phyloP scores from a whole-genome alignment of 2,888 invertebrate genomes.

The Brachypalpus laphriformis region DNA sequence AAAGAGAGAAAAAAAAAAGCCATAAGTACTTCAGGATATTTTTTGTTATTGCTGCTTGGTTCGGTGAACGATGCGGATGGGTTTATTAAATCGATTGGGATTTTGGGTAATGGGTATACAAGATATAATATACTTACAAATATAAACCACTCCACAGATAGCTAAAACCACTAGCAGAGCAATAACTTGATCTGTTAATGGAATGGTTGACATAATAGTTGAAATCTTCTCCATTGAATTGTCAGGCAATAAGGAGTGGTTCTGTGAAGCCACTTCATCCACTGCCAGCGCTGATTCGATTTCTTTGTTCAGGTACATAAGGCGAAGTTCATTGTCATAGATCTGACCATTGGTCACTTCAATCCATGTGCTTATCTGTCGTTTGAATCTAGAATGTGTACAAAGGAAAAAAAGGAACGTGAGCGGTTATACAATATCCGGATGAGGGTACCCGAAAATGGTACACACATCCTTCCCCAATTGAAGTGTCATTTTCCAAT shows the following conservation, averaged over 20 bases:
- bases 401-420: background rate
- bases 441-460: background rate
- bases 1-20: slow-evolving; percentile 16
- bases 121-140: slow-evolving; percentile 84
- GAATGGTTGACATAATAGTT: slow-evolving; percentile 76
- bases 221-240: slow-evolving; percentile 45
- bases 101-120: background rate
- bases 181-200: slow-evolving; percentile 81
- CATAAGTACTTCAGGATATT: background rate
- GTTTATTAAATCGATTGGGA: slow-evolving; percentile 27
- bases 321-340: slow-evolving; percentile 51
- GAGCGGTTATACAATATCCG: slow-evolving; percentile 7
- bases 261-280: slow-evolving; percentile 28
- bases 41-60: background rate
- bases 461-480: background rate
- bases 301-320: slow-evolving; percentile 65
- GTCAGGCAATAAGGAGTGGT: slow-evolving; percentile 21
- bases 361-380: slow-evolving; percentile 63
- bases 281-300: slow-evolving; percentile 39
- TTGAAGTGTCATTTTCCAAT: slow-evolving; percentile 28
- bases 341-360: slow-evolving; percentile 53
- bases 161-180: slow-evolving; percentile 82
- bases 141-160: slow-evolving; percentile 84
- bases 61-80: background rate
- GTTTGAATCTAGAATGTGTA: slow-evolving; percentile 58